Base-by-base conservation (phyloP, 2,113 vertebrate genomes). In the Colinus virginianus region DNA sequence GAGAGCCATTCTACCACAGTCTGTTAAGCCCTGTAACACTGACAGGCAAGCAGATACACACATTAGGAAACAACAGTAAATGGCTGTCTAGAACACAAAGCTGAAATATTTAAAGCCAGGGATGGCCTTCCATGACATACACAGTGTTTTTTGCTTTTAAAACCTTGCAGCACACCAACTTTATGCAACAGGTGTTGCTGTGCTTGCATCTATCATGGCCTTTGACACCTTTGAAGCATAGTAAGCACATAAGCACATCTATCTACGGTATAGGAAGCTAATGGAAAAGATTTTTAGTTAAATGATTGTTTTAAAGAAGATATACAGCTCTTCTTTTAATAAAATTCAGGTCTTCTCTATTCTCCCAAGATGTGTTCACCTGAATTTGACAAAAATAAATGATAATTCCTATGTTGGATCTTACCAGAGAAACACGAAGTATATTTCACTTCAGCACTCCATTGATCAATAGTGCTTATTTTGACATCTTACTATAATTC, bases 401-500 rank as follows among this genome's bases (percentile, higher is more conserved):
- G 4, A 81, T 78, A 94, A 88, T 67, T 78, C 62, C 46, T 81
- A 4, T 3, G 3, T 23, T 77, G 28, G 38, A 49, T 64, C 62
- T 83, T 75, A 55, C 3, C n/a, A 66, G 43, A 93, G 53, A 70
- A 86, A 84, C 16, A 46, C 38, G 20, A 51, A 9, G 13, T 43
- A 48, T 70, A 40, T 81, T 90, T 67, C 76, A 38, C 46, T 38
- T 84, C 49, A 46, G 20, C 32, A 76, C 9, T 23, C 38, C 32
- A 64, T 84, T 94, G 53, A 68, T 93, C 84, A 72, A 59, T 88
- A 38, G n/a, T 56, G 59, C 34, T 91, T 80, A 80, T 94, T 77
- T 80, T 59, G 61, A 70, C 25, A 20, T 10, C 81, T 61, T 82
- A 51, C 5, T 53, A 59, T 11, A 30, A 5, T 68, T 43, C 13